Evolutionary conservation across 2,888 invertebrate genomes (phyloP), one percentile per base, ranked within the genome.

Genomic region (Drosophila monieri): DNA sequence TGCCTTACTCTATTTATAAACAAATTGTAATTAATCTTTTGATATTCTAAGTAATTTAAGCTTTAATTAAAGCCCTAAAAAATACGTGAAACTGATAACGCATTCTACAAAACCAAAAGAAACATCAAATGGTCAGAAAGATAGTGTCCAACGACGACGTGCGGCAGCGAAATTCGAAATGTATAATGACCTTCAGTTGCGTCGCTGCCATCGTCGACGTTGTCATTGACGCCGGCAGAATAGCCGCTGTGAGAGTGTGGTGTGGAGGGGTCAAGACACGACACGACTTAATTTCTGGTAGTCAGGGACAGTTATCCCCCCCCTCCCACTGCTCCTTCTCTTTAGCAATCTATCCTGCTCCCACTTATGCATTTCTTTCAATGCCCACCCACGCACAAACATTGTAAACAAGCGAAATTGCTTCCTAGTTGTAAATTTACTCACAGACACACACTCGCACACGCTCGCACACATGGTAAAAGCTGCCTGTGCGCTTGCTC

Each of bases 151-250:
- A 18, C 49, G 58, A 54, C 60, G 41, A 3, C 18, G 37, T 14
- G 51, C 23, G 18, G 49, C 74, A 70, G 58, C 68, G 80, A 76
- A 77, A 73, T 70, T 61, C 73, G 62, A 78, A 74, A 72, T 74
- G 78, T 77, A 75, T 88, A 88, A 88, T 89, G 88, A 88, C 88
- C 88, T 88, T 88, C 88, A 88, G 88, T 72, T 75, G 69, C 88
- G 88, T 58, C 67, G 71, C 60, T 73, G 76, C 67, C 69, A 49
- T 30, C 61, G 54, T 52, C 71, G 65, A 43, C 61, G 46, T 55
- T 68, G 62, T 43, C 65, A 67, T 67, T 54, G 68, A 46, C 27
- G 32, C 25, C 2, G 21, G 46, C 12, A 25, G 23, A 25, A 60
- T 30, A 12, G 18, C 25, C 5, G 41, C n/a, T 56, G 37, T 12